A percentile compares a stretch with the other conserved stretches of the same genome.
Conservation (phyloP, 2,113 vertebrate species). For the Psilopsiagon aurifrons region DNA sequence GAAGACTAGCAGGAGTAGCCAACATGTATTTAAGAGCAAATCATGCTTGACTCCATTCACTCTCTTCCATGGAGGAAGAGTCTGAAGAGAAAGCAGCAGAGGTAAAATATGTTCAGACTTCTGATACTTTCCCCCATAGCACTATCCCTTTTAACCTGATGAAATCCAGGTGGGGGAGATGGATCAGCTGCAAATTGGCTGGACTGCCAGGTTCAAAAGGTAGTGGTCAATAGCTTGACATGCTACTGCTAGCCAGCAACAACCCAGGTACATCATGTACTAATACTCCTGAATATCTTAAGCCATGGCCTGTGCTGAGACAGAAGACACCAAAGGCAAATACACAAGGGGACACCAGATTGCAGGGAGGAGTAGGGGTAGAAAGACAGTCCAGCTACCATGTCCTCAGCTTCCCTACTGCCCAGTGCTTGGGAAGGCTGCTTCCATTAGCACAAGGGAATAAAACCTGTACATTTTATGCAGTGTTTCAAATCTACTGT, state of each 20-base stretch:
- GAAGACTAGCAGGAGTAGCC: neutral
- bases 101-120: neutral
- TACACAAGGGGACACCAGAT: accelerated
- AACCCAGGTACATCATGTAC: neutral
- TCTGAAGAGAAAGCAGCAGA: neutral
- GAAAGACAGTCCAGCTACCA: accelerated
- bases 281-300: accelerated
- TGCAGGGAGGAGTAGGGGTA: neutral
- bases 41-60: neutral
- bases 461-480: accelerated
- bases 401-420: neutral
- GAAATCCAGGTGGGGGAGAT: neutral
- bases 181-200: neutral
- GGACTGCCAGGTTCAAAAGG: neutral
- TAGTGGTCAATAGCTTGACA: neutral
- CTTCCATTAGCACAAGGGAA: neutral
- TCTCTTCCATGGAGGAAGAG: neutral
- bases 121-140: neutral
- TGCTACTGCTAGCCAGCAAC: neutral
- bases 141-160: neutral
- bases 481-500: neutral
- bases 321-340: neutral
- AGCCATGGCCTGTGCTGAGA: neutral
- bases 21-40: neutral
- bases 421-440: neutral